Conservation (phyloP, 1,140 invertebrate genomes). For the Meloidogyne floridensis region DNA sequence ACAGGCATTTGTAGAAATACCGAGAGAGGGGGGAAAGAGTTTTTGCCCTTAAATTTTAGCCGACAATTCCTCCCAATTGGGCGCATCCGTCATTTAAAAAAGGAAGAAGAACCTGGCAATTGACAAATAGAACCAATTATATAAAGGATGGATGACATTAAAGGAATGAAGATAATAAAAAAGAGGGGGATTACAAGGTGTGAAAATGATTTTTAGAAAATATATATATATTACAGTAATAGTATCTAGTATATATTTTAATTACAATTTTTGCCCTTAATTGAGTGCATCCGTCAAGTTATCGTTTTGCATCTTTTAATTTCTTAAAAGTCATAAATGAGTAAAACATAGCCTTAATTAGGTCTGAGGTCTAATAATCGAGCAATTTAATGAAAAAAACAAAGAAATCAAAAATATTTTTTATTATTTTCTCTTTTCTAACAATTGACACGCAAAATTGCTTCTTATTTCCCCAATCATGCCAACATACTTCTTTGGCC, state of each 20-base stretch:
- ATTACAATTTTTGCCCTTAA: no score
- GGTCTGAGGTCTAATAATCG: no score
- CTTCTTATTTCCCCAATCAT: background rate
- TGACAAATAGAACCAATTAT: constrained; percentile 9
- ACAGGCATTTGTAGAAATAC: background rate
- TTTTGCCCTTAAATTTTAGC: background rate
- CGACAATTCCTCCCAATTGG: background rate
- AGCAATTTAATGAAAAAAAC: no score
- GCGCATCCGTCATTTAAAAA: background rate
- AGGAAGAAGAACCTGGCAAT: background rate
- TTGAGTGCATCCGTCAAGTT: no score
- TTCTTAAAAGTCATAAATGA: no score
- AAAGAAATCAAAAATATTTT: no score
- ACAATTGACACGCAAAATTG: background rate
- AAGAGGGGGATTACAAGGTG: background rate
- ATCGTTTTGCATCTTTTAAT: no score
- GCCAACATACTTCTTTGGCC: background rate
- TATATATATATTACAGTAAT: no score
- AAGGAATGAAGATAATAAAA: background rate
- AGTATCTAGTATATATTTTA: no score
- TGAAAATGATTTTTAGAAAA: background rate
- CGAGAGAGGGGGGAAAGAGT: background rate
- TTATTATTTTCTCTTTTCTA: background rate
- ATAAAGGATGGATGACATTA: background rate
- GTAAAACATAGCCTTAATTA: no score